Percentiles rank a stretch among this genome's conserved stretches.
phyloP scores from a whole-genome alignment of 2,888 invertebrate species.

The Peribatodes rhomboidaria region DNA sequence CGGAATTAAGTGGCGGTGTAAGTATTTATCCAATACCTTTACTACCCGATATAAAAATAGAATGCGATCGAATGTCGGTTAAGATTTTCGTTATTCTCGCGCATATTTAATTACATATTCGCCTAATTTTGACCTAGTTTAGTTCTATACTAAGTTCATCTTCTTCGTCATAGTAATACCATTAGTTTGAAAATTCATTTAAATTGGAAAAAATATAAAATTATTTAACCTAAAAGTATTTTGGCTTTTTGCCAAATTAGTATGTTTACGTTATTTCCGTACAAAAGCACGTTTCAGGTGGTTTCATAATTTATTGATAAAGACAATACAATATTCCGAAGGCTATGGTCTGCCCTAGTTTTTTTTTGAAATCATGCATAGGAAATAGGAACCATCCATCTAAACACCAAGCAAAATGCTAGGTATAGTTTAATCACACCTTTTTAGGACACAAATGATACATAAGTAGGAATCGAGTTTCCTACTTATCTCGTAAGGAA shows the following conservation, averaged over 20 bases:
- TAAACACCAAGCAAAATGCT: background rate
- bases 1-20: constrained; percentile 63
- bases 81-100: constrained; percentile 49
- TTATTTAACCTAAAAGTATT: constrained; percentile 72
- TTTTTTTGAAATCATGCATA: constrained; percentile 36
- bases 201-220: constrained; percentile 49
- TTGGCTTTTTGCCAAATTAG: constrained; percentile 73
- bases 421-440: constrained; percentile 5
- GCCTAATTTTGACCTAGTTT: background rate
- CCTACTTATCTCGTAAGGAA: constrained; percentile 15
- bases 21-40: constrained; percentile 55
- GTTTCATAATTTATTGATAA: constrained; percentile 77
- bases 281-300: constrained; percentile 73
- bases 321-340: constrained; percentile 57
- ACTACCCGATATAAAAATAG: constrained; percentile 73
- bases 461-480: constrained; percentile 33
- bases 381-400: constrained; percentile 29
- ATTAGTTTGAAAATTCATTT: background rate
- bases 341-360: constrained; percentile 41
- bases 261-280: constrained; percentile 83
- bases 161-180: background rate
- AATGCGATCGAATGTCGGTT: constrained; percentile 74
- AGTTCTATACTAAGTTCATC: background rate
- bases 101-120: constrained; percentile 22
- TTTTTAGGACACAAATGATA: constrained; percentile 8